These are phyloP conservation scores for Hybos culiciformis DNA, from an alignment of 2,888 invertebrate species.

Conservation along the genomic window DNA sequence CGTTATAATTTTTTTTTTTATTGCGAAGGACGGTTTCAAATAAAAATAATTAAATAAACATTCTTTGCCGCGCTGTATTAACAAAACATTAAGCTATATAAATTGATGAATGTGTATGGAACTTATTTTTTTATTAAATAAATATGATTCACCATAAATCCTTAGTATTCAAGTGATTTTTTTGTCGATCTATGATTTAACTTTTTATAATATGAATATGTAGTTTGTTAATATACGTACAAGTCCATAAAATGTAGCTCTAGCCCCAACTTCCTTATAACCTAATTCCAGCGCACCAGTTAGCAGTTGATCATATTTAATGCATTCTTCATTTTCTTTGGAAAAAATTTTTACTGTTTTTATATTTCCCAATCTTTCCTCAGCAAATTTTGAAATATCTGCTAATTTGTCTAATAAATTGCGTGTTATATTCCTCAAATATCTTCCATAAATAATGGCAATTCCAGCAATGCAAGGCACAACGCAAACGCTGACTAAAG, in stretches of 20 bases:
- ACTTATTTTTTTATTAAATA: no score
- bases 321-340: slow-evolving; percentile 65
- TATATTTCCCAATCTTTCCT: slow-evolving; percentile 83
- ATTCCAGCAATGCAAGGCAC: slow-evolving; percentile 82
- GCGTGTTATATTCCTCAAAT: slow-evolving; percentile 70
- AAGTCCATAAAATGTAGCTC: slow-evolving; percentile 82
- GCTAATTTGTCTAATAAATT: slow-evolving; percentile 61
- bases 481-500: slow-evolving; percentile 70
- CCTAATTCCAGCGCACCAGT: slow-evolving; percentile 60
- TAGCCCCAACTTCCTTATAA: slow-evolving; percentile 75
- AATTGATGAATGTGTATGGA: no score
- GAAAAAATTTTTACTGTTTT: slow-evolving; percentile 88
- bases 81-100: no score
- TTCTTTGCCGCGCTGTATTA: no score
- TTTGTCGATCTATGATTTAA: no score
- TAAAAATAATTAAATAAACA: no score
- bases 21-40: no score
- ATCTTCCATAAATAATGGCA: slow-evolving; percentile 71
- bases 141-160: no score
- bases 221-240: slow-evolving; percentile 36
- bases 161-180: no score
- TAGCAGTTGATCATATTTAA: slow-evolving; percentile 52
- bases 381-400: slow-evolving; percentile 56
- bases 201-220: not conserved
- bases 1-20: no score